Evolutionary conservation across 2,888 invertebrate species (phyloP), one percentile per base, ranked within the genome.

Genomic region (Eupithecia centaureata): DNA sequence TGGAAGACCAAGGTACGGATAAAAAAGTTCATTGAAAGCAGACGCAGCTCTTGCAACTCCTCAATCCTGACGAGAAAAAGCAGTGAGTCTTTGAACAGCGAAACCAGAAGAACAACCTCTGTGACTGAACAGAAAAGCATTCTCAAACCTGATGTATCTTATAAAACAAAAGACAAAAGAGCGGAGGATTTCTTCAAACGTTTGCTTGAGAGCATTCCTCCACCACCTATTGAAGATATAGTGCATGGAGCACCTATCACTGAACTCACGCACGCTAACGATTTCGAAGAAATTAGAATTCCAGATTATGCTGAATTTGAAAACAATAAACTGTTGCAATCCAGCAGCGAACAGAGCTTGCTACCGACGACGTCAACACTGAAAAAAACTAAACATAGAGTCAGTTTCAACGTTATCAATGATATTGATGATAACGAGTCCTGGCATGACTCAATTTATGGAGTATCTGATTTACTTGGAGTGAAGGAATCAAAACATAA

Each of bases 391-490:
- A 79, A 83, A 70, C 76, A 80, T 52, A 83, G 76, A 79, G 85
- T 86, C 56, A 87, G 82, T 74, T 89, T 87, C 63, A 83, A 84
- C 68, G 72, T 82, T 28, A 82, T 78, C 51, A 79, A 80, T 5
- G 83, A 87, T 61, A 78, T 78, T 58, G 82, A 83, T 33, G 76
- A 80, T 57, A 72, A 74, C 63, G 87, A 86, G 60, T 85, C 84
- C 18, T 92, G 91, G 91, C 85, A 87, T 70, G 91, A 92, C 73
- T 88, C 87, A 59, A 87, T 91, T 65, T 91, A 88, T 70, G 92
- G 92, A 13, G 67, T 91, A 52, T 83, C 88, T n/a, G 86, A 87
- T 71, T 87, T 42, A 73, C 18, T 32, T 18, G 32, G 15, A 10
- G 10, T 67, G 18, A 71, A 71, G 47, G 64, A 74, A 27, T 68